Percentiles rank a stretch among this genome's conserved stretches.
phyloP scores from a whole-genome alignment of 2,113 vertebrate genomes.

The Clarias macrocephalus region DNA sequence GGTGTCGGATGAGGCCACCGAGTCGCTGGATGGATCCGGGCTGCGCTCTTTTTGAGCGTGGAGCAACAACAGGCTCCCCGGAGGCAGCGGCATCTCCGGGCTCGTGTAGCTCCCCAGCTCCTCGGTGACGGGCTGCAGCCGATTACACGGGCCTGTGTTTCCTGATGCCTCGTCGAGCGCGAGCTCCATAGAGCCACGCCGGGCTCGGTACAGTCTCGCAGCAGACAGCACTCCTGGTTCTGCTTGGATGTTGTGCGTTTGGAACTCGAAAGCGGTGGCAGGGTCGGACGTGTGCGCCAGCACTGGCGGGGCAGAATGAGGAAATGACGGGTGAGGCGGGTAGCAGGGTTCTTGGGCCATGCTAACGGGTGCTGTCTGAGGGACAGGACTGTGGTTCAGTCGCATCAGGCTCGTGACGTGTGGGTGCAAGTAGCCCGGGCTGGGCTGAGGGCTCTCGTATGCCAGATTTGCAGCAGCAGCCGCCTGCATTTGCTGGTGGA shows the following conservation, averaged over 20 bases:
- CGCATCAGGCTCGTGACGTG: slow-evolving; percentile 75
- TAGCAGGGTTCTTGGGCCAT: slow-evolving; percentile 65
- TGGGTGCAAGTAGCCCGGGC: slow-evolving; percentile 78
- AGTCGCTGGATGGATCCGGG: slow-evolving; percentile 92
- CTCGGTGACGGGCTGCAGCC: slow-evolving; percentile 93
- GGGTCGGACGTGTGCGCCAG: slow-evolving; percentile 71
- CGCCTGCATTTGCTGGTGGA: slow-evolving; percentile 75
- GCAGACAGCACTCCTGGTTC: slow-evolving; percentile 76
- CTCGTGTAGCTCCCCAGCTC: slow-evolving; percentile 79
- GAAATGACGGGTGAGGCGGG: slow-evolving; percentile 81
- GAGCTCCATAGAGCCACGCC: slow-evolving; percentile 84
- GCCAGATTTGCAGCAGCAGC: slow-evolving; percentile 78
- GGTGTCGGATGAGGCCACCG: slow-evolving; percentile 87
- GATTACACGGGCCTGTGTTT: slow-evolving; percentile 65
- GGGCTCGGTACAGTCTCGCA: slow-evolving; percentile 77
- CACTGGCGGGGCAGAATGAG: slow-evolving; percentile 87
- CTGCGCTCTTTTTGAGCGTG: slow-evolving; percentile 81
- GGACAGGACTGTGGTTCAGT: slow-evolving; percentile 59
- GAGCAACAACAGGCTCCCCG: slow-evolving; percentile 78
- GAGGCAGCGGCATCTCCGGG: slow-evolving; percentile 79
- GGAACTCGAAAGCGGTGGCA: slow-evolving; percentile 89
- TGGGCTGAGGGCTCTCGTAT: slow-evolving; percentile 79
- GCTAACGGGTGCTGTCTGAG: slow-evolving; percentile 50
- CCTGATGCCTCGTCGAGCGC: slow-evolving; percentile 79
- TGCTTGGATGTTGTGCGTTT: slow-evolving; percentile 76